Base-by-base conservation (phyloP, 2,797 vertebrate genomes). In the Mus minutoides region DNA sequence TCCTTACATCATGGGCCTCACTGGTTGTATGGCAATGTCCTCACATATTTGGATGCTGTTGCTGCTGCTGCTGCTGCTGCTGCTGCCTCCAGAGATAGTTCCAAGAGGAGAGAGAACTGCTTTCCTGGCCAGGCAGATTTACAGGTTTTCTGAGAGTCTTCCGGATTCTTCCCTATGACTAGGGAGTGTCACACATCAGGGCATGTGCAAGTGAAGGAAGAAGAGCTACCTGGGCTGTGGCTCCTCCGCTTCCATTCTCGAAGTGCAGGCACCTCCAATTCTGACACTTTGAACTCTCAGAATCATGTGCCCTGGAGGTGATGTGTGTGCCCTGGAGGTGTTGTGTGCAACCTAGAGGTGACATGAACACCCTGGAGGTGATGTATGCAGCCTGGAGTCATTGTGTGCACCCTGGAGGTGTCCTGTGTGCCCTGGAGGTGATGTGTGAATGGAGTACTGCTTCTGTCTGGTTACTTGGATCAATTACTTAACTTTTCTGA, bases 401-500 rank as follows among this genome's bases (percentile, higher is more conserved):
- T 2, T 34, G 58, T 11, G 58, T 37, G 87, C 14, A 56, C 24
- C 12, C 37, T 43, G 2, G 64, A 85, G 24, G 12, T 7, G 13
- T 37, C 3, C 22, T 3, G 40, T 37, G 89, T 12, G 60, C 21
- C 75, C 43, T n/a, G 5, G 67, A 86, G 31, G 17, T 6, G 6
- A 26, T 16, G 49, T 13, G 40, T 40, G 90, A 17, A 69, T 13
- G 1, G 26, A 76, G 29, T 43, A 31, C 58, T 31, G 54, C 43
- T 58, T 88, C 83, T 92, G 87, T 75, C 85, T 69, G n/a, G 29
- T 43, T 79, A 14, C 75, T 94, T 62, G 34, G 49, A 40, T 14
- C 29, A 88, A 56, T 90, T 76, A 19, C 71, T 80, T 75, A 77
- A 85, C 34, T 37, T 90, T 84, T 94, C 83, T 78, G 85, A 90